Percentiles rank a stretch among this genome's conserved stretches.
Evolutionary conservation across 2,113 vertebrate species (phyloP).

Genomic region (Pontoporia blainvillei): DNA sequence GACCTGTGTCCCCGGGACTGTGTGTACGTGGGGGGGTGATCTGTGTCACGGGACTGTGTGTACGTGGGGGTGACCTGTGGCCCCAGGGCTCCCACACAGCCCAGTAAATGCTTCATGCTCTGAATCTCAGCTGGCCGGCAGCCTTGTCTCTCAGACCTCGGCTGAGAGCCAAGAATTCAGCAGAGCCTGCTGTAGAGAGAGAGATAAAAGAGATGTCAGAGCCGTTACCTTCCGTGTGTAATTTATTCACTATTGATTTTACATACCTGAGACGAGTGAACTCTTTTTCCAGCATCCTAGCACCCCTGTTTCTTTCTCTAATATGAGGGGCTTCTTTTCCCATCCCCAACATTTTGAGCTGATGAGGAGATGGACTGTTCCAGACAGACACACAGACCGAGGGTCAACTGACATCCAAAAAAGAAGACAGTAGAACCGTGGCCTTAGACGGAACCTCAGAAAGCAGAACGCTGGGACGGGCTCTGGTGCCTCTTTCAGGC

Average conservation of each 20-base stretch:
- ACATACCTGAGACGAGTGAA: not conserved
- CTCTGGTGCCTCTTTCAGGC: not conserved
- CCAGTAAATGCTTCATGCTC: not conserved
- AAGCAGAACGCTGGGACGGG: not conserved
- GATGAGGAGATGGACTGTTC: fast-evolving
- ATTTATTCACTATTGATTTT: not conserved
- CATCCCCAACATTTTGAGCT: not conserved
- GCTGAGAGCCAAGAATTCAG: not conserved
- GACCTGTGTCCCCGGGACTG: not conserved
- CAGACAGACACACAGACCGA: not conserved
- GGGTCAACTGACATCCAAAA: not conserved
- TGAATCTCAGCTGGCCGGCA: not conserved
- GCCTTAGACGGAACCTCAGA: fast-evolving
- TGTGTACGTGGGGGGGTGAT: too few species aligned
- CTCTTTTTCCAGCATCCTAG: not conserved
- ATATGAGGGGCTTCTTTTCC: not conserved
- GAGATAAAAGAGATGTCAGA: not conserved
- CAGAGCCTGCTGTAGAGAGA: fast-evolving
- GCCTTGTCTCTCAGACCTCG: not conserved
- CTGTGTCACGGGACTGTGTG: not conserved
- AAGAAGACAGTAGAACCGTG: not conserved
- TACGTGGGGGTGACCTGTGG: not conserved
- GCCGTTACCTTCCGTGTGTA: fast-evolving
- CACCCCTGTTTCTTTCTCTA: not conserved
- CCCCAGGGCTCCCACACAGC: not conserved